phyloP scores from a whole-genome alignment of 92 coral and sea anemone species.

The Porites cylindrica region DNA sequence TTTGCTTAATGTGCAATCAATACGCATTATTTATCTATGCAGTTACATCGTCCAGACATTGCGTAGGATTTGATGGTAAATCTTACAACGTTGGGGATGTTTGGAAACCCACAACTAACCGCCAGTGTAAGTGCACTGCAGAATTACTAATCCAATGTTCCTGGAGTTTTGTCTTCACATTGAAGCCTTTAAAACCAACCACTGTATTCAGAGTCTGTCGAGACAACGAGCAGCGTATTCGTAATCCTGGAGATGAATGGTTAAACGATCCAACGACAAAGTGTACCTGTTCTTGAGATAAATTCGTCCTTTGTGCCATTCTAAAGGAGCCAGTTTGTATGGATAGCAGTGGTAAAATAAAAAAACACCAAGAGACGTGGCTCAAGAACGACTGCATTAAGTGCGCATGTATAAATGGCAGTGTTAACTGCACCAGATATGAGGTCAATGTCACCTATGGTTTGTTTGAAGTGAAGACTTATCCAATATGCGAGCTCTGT shows the following conservation, averaged over 20 bases:
- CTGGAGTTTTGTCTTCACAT: background rate
- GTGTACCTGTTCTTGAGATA: background rate
- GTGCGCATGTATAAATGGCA: background rate
- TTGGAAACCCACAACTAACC: background rate
- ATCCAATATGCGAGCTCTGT: background rate
- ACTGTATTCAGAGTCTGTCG: background rate
- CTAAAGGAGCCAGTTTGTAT: background rate
- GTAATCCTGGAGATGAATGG: background rate
- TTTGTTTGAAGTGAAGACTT: background rate
- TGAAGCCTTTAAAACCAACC: too few relatives aligned
- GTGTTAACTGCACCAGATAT: background rate
- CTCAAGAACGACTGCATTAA: background rate
- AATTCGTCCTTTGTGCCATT: background rate
- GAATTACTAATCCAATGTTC: background rate
- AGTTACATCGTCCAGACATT: background rate
- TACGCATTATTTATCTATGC: background rate
- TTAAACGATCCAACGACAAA: background rate
- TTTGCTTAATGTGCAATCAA: too few relatives aligned
- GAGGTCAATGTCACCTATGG: conserved; percentile 10
- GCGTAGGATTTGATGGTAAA: background rate
- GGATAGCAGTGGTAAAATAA: background rate
- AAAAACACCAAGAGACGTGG: background rate
- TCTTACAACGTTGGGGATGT: background rate
- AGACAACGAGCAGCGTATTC: background rate
- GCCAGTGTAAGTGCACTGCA: background rate